Evolutionary conservation across 2,113 vertebrate genomes (phyloP), one percentile per base, ranked within the genome.

Genomic region (Tachysurus vachellii): DNA sequence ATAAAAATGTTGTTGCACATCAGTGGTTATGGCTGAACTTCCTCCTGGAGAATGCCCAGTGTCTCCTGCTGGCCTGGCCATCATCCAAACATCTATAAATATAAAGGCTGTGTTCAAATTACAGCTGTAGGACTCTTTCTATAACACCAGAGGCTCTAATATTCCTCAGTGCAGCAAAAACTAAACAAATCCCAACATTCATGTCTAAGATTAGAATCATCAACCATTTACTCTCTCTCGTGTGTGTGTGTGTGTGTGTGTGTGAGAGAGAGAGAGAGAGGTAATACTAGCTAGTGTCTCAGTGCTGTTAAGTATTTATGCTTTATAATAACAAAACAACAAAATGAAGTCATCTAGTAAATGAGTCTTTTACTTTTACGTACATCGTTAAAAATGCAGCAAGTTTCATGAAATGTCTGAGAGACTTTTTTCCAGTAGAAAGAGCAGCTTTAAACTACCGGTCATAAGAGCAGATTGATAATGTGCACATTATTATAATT

Each of bases 401-500:
- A 86, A 8, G 42, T 54, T 42, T 50, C 50, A 80, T 31, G 53
- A 82, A 62, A 62, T 53, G 12, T 28, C 61, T 47, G 31, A 80
- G 61, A 14, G 36, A 31, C 54, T 36, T 36, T 36, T 23, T 61
- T 82, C 80, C 68, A 87, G 80, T 57, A 73, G 66, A 54, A 31
- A 14, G 23, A 28, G 75, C 59, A n/a, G 64, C 77, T 71, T 75
- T 73, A 4, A 28, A 75, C 61, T 86, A 80, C 62, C 57, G 75
- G 75, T 36, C 80, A 84, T 89, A 91, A 89, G n/a, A n/a, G 89
- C 86, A 77, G 89, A 91, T 87, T 93, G 89, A 89, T 94, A 95
- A 94, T 94, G 94, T 95, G 95, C 94, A 93, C 93, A 82, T 94
- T 87, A 93, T 70, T 87, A 70, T 61, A 73, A 64, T 17, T 1